phyloP scores from a whole-genome alignment of 35 echinoderm and acorn worm genomes.

The Holothuria glaberrima region DNA sequence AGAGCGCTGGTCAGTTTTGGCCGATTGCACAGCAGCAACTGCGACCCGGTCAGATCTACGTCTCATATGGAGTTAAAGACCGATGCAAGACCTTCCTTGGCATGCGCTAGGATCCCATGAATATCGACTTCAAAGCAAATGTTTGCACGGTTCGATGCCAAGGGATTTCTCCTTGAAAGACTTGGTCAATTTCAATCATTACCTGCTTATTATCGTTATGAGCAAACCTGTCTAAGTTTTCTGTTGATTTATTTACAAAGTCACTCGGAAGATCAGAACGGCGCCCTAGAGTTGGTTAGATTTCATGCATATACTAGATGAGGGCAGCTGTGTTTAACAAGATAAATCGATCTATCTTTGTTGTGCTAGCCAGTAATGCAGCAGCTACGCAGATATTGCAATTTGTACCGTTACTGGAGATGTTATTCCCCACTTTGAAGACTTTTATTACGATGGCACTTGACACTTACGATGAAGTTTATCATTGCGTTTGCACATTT shows the following conservation, averaged over 20 bases:
- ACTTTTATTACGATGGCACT: too few species aligned
- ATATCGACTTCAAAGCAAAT: too few species aligned
- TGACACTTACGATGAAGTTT: too few species aligned
- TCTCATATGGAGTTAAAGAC: background rate
- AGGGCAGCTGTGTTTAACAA: slow-evolving; percentile 34
- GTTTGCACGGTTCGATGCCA: too few species aligned
- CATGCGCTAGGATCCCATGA: background rate
- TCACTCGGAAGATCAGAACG: slow-evolving; percentile 17
- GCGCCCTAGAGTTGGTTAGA: slow-evolving; percentile 36
- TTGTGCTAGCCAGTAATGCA: background rate
- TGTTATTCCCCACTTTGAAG: too few species aligned
- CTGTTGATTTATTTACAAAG: slow-evolving; percentile 51
- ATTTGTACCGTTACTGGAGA: too few species aligned
- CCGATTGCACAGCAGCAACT: background rate
- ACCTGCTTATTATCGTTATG: slow-evolving; percentile 15
- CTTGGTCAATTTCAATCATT: slow-evolving; percentile 30
- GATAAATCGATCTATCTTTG: slow-evolving; percentile 22
- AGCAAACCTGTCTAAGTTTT: slow-evolving; percentile 1
- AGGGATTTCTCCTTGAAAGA: background rate
- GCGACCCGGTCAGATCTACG: too few species aligned
- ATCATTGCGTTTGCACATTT: too few species aligned
- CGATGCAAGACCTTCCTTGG: slow-evolving; percentile 7
- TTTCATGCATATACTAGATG: slow-evolving; percentile 11
- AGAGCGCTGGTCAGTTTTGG: slow-evolving; percentile 37
- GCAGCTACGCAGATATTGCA: too few species aligned